Base-by-base conservation (phyloP, 1,140 invertebrate species). In the Eueides isabella region DNA sequence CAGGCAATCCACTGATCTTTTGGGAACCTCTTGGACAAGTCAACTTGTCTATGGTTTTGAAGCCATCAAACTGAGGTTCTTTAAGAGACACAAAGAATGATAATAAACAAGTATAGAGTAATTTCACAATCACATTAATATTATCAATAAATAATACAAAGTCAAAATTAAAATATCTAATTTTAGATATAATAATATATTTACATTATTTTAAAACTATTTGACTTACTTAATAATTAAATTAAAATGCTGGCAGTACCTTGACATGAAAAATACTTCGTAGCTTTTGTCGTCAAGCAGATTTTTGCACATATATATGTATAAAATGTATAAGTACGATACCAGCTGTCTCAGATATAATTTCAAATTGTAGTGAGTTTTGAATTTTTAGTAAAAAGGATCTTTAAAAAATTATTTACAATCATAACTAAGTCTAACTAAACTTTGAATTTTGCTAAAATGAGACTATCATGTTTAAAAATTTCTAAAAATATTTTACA, bases 1-100 rank as follows among this genome's bases (percentile, higher is more conserved):
- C 88, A 90, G 85, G 87, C 89, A 83, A 92, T 88, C 83, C 91
- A 82, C 87, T 86, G 85, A 90, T 92, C 89, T 90, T 92, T 92
- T 90, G 84, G 80, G 87, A 89, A 79, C 82, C 86, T 90, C 86
- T 89, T 82, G 82, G 86, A 89, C 87, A 92, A 89, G 78, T 91
- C 80, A 81, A 84, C 77, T 92, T 89, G 88, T 92, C 91, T 91
- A 89, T 92, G 89, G 80, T 80, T 85, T 83, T 67, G 72, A 89
- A 87, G 83, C 86, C 78, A 88, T 92, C 90, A 92, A 92, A 90
- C 80, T 87, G 72, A 67, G 75, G 81, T 88, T 78, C 74, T 86
- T 88, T 87, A 82, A 78, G 30, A 72, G 28, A 26, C 23, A 12
- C 44, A 33, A 33, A 61, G 14, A 19, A 61, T 35, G 26, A 55